Conservation (phyloP, 92 coral and sea anemone species). For the Chrysogorgia sp. region DNA sequence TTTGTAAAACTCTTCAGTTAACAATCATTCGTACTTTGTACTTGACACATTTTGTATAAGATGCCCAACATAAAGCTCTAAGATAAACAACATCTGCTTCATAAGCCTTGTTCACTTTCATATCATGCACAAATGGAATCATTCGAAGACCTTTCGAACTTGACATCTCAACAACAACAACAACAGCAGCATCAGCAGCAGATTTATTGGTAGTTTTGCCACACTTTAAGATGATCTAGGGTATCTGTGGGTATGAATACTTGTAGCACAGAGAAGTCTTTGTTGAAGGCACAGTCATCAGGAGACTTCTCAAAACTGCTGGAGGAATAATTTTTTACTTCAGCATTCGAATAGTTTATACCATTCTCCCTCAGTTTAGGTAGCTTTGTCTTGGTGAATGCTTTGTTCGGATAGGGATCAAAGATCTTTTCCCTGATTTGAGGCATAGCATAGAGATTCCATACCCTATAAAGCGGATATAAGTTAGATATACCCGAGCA, state of each 20-base stretch:
- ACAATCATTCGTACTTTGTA: too few relatives aligned
- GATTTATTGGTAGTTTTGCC: constrained; percentile 63
- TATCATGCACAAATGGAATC: constrained; percentile 61
- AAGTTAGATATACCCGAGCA: too few relatives aligned
- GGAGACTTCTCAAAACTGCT: too few relatives aligned
- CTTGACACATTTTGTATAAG: constrained; percentile 64
- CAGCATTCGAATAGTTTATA: too few relatives aligned
- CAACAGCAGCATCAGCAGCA: constrained; percentile 52
- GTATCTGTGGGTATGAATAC: constrained; percentile 69
- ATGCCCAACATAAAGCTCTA: constrained; percentile 70
- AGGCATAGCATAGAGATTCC: too few relatives aligned
- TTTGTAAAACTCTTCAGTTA: too few relatives aligned
- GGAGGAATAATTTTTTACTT: too few relatives aligned
- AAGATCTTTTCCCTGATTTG: too few relatives aligned
- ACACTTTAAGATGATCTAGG: constrained; percentile 62
- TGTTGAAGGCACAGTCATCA: constrained; percentile 49
- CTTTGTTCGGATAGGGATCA: too few relatives aligned
- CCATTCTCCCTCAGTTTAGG: too few relatives aligned
- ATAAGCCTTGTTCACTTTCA: constrained; percentile 54
- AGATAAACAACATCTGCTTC: constrained; percentile 50
- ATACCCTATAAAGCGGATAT: too few relatives aligned
- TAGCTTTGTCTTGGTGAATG: too few relatives aligned
- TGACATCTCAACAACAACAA: constrained; percentile 64
- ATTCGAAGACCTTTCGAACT: constrained; percentile 64
- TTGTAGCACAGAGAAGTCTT: constrained; percentile 62